Base-by-base conservation (phyloP, 2,113 vertebrate species). In the Daphoenositta chrysoptera region DNA sequence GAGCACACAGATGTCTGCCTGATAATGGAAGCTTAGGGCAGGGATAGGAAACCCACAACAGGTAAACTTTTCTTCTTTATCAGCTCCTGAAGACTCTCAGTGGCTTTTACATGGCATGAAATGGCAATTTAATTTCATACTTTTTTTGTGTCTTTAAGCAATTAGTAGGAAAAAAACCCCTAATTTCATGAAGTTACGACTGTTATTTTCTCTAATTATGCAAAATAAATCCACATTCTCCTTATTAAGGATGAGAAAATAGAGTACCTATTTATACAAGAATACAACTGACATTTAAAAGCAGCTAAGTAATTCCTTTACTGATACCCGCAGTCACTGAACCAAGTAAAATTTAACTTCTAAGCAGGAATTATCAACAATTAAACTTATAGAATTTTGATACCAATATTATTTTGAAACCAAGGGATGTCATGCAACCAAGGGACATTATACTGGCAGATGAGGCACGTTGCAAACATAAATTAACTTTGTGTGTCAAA, bases 141-240 rank as follows among this genome's bases (percentile, higher is more conserved):
- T 60, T 87, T 87, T 42, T 35, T 51, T 56, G 11, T 26, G 20
- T 3, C 24, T 77, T 42, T 69, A 28, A 54, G 23, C 17, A 42
- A 81, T 60, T 47, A 3, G 6, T 24, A 6, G 50, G 30, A 8
- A 23, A 20, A n/a, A 30, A 8, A 3, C 3, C 44, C 1, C 1
- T 16, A 12, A 7, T 50, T 87, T 87, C 30, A 12, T 42, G 28
- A 56, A 60, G 8, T 30, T 56, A 33, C 33, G 37, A 26, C 26
- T 58, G 26, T 30, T 70, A n/a, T 90, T 84, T 71, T n/a, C 11
- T 23, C 33, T 51, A 40, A 31, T 39, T 71, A 33, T 28, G 19
- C 24, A n/a, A 45, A 82, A 66, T 20, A 73, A 60, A 53, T 60
- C 30, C 19, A 26, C 39, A 75, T 66, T 39, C 15, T 66, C 19